Evolutionary conservation across 2,113 vertebrate species (phyloP).

Genomic region (Corydoras sp.): DNA sequence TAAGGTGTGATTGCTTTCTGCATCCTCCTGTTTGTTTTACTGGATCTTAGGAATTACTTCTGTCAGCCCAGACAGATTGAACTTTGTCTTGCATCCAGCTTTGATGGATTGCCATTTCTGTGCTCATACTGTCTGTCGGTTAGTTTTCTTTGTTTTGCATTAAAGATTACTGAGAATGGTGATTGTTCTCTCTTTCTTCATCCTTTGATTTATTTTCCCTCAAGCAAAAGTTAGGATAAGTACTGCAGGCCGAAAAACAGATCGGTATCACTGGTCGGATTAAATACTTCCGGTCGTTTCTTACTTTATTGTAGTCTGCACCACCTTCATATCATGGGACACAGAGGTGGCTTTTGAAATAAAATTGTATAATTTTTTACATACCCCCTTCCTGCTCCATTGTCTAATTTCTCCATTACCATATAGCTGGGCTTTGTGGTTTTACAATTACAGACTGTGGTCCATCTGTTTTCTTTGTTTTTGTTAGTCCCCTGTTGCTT

Average conservation of each 20-base stretch:
- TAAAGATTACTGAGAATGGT: slow-evolving; percentile 32
- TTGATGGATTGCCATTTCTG: slow-evolving; percentile 50
- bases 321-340: too few relatives aligned
- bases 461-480: too few relatives aligned
- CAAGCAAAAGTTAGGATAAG: neutral
- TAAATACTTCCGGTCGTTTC: too few relatives aligned
- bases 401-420: too few relatives aligned
- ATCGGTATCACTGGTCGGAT: too few relatives aligned
- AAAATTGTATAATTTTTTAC: too few relatives aligned
- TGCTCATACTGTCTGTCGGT: slow-evolving; percentile 34
- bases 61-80: neutral
- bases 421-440: too few relatives aligned
- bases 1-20: slow-evolving; percentile 6
- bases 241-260: neutral
- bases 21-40: slow-evolving; percentile 17
- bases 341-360: too few relatives aligned
- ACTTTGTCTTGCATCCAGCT: slow-evolving; percentile 32
- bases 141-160: slow-evolving; percentile 28
- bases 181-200: slow-evolving; percentile 27
- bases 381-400: too few relatives aligned
- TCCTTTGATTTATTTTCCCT: neutral
- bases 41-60: slow-evolving; percentile 8
- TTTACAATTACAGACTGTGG: too few relatives aligned
- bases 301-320: too few relatives aligned
- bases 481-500: too few relatives aligned